Evolutionary conservation across 2,113 vertebrate species (phyloP), one percentile per base, ranked within the genome.

Genomic region (Catharus fuscescens): DNA sequence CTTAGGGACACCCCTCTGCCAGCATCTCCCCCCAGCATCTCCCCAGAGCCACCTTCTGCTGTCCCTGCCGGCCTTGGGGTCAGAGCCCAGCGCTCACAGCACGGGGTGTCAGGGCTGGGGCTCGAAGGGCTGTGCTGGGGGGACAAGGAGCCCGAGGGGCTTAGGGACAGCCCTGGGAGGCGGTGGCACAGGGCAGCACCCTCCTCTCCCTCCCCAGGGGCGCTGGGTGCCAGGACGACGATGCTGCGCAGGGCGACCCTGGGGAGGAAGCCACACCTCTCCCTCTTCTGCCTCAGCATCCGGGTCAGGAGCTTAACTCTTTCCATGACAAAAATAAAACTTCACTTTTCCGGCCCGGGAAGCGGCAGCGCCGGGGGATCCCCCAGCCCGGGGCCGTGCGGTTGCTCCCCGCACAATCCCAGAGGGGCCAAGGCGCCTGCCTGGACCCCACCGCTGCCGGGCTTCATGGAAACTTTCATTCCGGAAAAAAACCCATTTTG

Each of bases 231-330:
- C 10, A 5, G 90, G 61, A 87, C 40, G 2, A 32, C 34, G 80
- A 86, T 29, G 92, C 62, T 32, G 60, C 23, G 23, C 67, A 23
- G 56, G 19, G 34, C 61, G 15, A 66, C 79, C 25, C 86, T 13
- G 83, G 57, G 83, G 89, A 96, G 92, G 91, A 96, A 95, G 89
- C 91, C 89, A 91, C 88, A 91, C 91, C 92, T 96, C 96, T 92
- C 74, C 34, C 88, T 91, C 86, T 64, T 90, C 76, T 88, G 94
- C 72, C 95, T 96, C 93, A 87, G 88, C 95, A 94, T 96, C 92
- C 88, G 88, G 94, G 86, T 90, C 84, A 80, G 86, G 17, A 48
- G 29, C 24, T 86, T 93, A 96, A 96, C 95, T 83, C 92, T 83
- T 94, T 78, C 72, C 86, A 84, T 2, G 50, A 65, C 85, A 54